phyloP scores from a whole-genome alignment of 2,888 invertebrate genomes.

The Brachypalpus laphriformis region DNA sequence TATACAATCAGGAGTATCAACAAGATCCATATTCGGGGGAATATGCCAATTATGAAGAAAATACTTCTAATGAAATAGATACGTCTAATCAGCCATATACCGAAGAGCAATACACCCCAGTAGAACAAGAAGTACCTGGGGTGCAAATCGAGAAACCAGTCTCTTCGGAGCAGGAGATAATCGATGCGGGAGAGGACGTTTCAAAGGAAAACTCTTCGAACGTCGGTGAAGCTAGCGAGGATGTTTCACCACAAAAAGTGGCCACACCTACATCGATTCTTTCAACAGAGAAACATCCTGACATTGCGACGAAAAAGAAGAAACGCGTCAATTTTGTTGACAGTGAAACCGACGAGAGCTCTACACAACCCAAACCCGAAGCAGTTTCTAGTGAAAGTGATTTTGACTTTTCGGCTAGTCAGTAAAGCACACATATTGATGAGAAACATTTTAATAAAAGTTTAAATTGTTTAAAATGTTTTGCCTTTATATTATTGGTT shows the following conservation, averaged over 20 bases:
- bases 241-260: constrained; percentile 10
- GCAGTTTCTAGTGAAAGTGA: constrained; percentile 80
- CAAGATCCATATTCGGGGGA: constrained; percentile 52
- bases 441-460: background rate
- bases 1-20: constrained; percentile 75
- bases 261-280: constrained; percentile 76
- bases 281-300: constrained; percentile 78
- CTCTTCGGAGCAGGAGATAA: constrained; percentile 56
- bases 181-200: background rate
- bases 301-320: constrained; percentile 79
- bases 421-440: constrained; percentile 3
- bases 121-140: constrained; percentile 21
- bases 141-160: constrained; percentile 21
- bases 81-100: constrained; percentile 14
- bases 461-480: background rate
- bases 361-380: constrained; percentile 74
- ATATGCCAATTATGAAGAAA: constrained; percentile 54
- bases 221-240: constrained; percentile 5
- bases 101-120: constrained; percentile 58
- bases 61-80: constrained; percentile 3
- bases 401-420: constrained; percentile 81
- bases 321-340: constrained; percentile 82
- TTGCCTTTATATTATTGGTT: background rate
- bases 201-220: constrained; percentile 6
- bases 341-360: constrained; percentile 82